Conservation (phyloP, 2,113 vertebrate species). For the Epinephelus cyanopodus region DNA sequence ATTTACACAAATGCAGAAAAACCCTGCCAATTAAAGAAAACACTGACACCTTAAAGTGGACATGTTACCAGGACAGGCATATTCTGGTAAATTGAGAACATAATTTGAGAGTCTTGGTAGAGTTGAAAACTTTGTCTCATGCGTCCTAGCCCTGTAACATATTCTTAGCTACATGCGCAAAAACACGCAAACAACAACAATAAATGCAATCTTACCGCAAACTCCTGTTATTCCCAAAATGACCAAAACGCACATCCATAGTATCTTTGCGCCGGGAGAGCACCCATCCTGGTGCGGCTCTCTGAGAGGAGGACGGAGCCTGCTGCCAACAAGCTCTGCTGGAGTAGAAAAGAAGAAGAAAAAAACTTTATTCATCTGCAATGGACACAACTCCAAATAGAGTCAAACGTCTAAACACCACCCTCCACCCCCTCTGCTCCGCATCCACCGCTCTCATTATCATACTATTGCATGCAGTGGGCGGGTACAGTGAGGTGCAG, state of each 20-base stretch:
- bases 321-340: constrained; percentile 41
- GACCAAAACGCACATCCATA: constrained; percentile 48
- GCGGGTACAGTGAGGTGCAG: constrained; percentile 49
- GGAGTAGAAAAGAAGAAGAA: constrained; percentile 11
- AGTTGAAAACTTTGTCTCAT: neutral
- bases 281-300: constrained; percentile 71
- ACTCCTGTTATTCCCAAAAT: constrained; percentile 43
- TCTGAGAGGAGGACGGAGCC: constrained; percentile 53
- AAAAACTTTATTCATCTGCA: constrained; percentile 31
- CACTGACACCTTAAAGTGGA: neutral
- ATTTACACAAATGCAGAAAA: neutral
- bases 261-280: constrained; percentile 37
- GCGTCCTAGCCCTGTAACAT: neutral
- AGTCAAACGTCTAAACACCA: constrained; percentile 57
- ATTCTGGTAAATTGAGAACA: neutral
- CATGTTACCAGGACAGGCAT: neutral
- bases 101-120: neutral
- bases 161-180: neutral
- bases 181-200: neutral
- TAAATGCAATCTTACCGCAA: constrained; percentile 36
- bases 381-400: constrained; percentile 66
- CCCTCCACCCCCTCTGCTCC: constrained; percentile 16
- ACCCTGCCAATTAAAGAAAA: neutral
- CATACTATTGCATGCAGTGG: constrained; percentile 33
- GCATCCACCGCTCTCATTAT: constrained; percentile 38